Percentiles rank a stretch among this genome's conserved stretches.
Evolutionary conservation across 2,113 vertebrate species (phyloP).

Genomic region (Myotis brandtii): DNA sequence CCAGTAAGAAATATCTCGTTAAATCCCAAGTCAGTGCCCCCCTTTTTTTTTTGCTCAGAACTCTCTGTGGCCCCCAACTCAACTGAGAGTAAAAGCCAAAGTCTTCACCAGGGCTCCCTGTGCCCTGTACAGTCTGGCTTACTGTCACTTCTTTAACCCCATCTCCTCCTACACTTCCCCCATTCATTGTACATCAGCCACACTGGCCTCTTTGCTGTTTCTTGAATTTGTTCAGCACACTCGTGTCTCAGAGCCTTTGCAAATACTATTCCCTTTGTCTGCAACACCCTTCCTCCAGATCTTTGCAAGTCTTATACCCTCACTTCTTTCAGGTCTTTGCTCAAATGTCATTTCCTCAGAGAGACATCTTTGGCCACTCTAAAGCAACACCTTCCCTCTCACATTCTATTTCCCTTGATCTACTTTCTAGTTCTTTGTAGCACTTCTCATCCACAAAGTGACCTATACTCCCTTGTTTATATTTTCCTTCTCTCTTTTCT

Average conservation of each 20-base stretch:
- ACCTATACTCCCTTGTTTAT: background rate
- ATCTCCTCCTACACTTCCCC: background rate
- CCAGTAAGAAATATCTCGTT: background rate
- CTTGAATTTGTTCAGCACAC: conserved; percentile 3
- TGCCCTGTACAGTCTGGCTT: background rate
- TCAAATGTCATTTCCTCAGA: conserved; percentile 44
- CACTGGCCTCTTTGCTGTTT: background rate
- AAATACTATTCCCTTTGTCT: background rate
- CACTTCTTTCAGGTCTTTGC: conserved; percentile 32
- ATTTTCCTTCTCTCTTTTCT: conserved; percentile 32
- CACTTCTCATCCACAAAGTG: conserved; percentile 4
- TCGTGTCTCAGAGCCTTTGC: conserved; percentile 14
- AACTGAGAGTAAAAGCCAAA: conserved; percentile 34
- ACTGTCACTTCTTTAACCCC: background rate
- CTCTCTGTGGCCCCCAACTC: background rate
- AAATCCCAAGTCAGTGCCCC: background rate
- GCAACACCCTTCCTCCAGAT: conserved; percentile 6
- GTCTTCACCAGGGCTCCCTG: background rate
- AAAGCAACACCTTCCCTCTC: background rate
- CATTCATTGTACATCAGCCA: background rate
- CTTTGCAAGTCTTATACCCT: background rate
- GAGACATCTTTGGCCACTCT: background rate
- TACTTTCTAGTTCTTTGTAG: conserved; percentile 17
- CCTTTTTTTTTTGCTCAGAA: conserved; percentile 1
- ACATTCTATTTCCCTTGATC: background rate